A percentile compares a stretch with the other conserved stretches of the same genome.
phyloP scores from a whole-genome alignment of 2,888 invertebrate species.

The Spisula solida region DNA sequence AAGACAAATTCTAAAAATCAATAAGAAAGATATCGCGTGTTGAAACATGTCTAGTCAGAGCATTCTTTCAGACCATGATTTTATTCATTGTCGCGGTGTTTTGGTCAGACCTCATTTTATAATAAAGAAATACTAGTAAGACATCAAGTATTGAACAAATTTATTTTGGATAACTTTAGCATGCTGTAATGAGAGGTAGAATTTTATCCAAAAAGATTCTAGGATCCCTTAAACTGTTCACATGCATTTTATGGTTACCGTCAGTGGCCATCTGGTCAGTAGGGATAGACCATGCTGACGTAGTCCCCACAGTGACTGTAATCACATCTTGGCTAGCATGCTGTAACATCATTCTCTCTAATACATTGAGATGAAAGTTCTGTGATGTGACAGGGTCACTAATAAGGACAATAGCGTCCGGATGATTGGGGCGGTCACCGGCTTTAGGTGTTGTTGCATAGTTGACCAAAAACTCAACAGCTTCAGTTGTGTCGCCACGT shows the following conservation, averaged over 20 bases:
- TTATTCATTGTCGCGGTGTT: too few relatives aligned
- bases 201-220: background rate
- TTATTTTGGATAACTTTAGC: background rate
- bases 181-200: conserved; percentile 16
- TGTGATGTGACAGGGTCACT: conserved; percentile 35
- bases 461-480: conserved; percentile 52
- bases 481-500: conserved; percentile 39
- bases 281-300: background rate
- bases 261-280: conserved; percentile 13
- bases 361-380: background rate
- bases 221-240: background rate
- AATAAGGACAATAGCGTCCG: conserved; percentile 58
- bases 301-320: conserved; percentile 46
- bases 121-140: too few relatives aligned
- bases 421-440: conserved; percentile 51
- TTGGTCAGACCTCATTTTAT: too few relatives aligned
- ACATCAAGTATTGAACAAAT: background rate
- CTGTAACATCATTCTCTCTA: conserved; percentile 19
- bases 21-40: too few relatives aligned
- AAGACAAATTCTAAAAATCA: too few relatives aligned
- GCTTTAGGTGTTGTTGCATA: conserved; percentile 32
- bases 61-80: too few relatives aligned
- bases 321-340: conserved; percentile 56
- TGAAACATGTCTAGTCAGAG: too few relatives aligned
- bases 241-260: conserved; percentile 3